phyloP scores from a whole-genome alignment of 2,888 invertebrate species.

The Drosophila demipolita region DNA sequence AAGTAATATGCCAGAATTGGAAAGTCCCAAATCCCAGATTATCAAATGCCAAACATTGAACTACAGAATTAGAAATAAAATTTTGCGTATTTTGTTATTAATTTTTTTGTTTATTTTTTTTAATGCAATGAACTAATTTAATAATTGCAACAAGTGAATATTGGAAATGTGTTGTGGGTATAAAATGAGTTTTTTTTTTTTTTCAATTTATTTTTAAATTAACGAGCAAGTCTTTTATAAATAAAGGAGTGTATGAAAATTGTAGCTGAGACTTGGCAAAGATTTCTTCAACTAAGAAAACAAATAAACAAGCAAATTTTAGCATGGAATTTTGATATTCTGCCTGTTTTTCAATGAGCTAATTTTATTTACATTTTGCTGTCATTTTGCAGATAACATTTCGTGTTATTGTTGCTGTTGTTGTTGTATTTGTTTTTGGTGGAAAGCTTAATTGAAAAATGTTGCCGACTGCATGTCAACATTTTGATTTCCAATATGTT shows the following conservation, averaged over 20 bases:
- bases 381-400: constrained; percentile 11
- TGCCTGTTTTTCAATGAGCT: neutral
- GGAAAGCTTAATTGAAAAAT: constrained; percentile 74
- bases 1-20: no score
- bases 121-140: neutral
- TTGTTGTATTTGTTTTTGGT: constrained; percentile 32
- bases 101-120: no score
- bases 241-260: neutral
- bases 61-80: no score
- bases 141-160: neutral
- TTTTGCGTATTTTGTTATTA: no score
- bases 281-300: neutral
- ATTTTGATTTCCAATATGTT: constrained; percentile 80
- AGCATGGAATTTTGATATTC: neutral
- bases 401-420: constrained; percentile 7
- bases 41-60: no score
- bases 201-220: neutral
- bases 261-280: neutral
- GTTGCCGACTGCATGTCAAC: constrained; percentile 71
- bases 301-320: neutral
- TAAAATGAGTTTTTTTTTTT: neutral
- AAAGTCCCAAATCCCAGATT: no score
- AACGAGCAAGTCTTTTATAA: neutral
- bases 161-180: neutral
- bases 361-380: neutral